Evolutionary conservation across 2,888 invertebrate species (phyloP).

Genomic region (Crepidodera aurea): DNA sequence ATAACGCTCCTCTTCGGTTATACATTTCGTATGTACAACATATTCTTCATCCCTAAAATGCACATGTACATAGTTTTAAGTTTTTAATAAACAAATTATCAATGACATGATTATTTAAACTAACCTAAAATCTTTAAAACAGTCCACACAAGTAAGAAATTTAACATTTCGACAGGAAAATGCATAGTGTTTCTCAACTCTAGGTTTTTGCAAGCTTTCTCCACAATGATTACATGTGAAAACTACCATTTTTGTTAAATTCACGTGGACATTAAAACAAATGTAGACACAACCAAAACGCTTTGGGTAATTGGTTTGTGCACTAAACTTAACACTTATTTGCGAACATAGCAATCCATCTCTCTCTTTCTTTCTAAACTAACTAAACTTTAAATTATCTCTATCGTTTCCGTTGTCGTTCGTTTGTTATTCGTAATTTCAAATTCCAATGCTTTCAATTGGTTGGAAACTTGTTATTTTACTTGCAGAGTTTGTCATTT

Average conservation of each 20-base stretch:
- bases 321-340: no score
- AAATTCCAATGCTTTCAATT: no score
- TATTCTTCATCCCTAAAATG: slow-evolving; percentile 77
- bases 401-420: no score
- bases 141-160: slow-evolving; percentile 91
- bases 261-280: no score
- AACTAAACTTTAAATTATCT: no score
- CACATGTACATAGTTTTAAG: slow-evolving; percentile 8
- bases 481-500: no score
- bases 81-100: slow-evolving; percentile 7
- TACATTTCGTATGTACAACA: slow-evolving; percentile 81
- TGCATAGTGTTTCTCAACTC: slow-evolving; percentile 88
- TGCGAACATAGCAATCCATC: no score
- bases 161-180: slow-evolving; percentile 73
- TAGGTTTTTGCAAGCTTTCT: slow-evolving; percentile 88
- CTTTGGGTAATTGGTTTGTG: no score
- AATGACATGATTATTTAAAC: slow-evolving; percentile 44
- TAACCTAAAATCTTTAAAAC: slow-evolving; percentile 87
- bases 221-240: slow-evolving; percentile 94
- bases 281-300: no score
- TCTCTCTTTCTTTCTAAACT: no score
- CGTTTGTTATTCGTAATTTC: no score
- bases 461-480: no score
- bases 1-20: slow-evolving; percentile 88
- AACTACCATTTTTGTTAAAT: slow-evolving; percentile 77